Evolutionary conservation across 2,888 invertebrate genomes (phyloP), one percentile per base, ranked within the genome.

Genomic region (Nephrotoma appendiculata): DNA sequence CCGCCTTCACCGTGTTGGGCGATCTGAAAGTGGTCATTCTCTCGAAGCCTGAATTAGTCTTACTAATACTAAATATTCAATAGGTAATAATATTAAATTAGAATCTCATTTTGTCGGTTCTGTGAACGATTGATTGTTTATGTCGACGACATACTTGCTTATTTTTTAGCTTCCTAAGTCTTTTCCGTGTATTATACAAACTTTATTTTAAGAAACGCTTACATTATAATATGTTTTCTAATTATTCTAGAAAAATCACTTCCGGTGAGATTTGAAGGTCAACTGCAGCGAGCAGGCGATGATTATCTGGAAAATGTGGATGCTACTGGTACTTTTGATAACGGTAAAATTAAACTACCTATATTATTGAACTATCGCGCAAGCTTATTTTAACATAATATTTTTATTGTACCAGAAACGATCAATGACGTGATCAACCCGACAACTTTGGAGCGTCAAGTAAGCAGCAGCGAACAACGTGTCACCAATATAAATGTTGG

Each of bases 401-500:
- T 15, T 84, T 84, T 11, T 5, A 83, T 15, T 42, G 6, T 11
- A 15, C 15, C 84, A 84, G 41, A 84, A 84, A 84, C 84, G 0
- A 43, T 84, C n/a, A 84, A 12, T 41, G 41, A 41, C 5, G 41
- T 41, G 12, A 41, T 41, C 43, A 43, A 42, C 12, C 7, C 84
- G 12, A 84, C 6, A 42, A 84, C 6, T 6, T 84, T 84, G 7
- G 84, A 41, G n/a, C 84, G 84, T 5, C 85, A 44, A 85, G 7
- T 7, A 11, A 15, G 19, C 11, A 15, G 19, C 11, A 85, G 44
- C 44, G 71, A 71, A 5, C 85, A 85, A 85, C 19, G 44, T 19
- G n/a, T 85, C 6, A 91, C 91, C 2, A 91, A 90, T 88, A 91
- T 93, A 15, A 92, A 93, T 87, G 90, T 93, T 71, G 92, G 91